phyloP scores from a whole-genome alignment of 30 jellyfish, hydroid and myxozoan genomes.

The Mastigias papua region DNA sequence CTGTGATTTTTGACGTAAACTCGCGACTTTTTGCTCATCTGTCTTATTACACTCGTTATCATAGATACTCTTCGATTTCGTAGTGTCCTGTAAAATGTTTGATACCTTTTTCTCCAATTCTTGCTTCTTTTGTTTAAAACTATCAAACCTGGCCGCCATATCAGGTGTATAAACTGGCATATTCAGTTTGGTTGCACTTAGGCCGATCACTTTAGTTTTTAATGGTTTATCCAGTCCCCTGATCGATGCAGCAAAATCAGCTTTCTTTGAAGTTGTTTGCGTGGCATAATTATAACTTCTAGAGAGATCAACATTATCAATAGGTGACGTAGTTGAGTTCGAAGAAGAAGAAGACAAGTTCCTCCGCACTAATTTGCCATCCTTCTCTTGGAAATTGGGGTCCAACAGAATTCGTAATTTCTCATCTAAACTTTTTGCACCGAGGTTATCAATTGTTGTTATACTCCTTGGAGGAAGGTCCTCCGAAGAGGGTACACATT shows the following conservation, averaged over 20 bases:
- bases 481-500: constrained; percentile 9
- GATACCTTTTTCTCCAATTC: constrained; percentile 89
- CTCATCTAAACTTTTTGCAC: constrained; percentile 81
- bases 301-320: constrained; percentile 7
- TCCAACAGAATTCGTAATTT: constrained; percentile 69
- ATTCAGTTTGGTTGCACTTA: constrained; percentile 52
- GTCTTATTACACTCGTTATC: constrained; percentile 63
- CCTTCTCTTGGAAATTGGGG: constrained; percentile 79
- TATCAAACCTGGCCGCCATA: constrained; percentile 90
- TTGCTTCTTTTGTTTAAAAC: constrained; percentile 82
- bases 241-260: constrained; percentile 75
- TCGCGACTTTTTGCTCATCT: constrained; percentile 79
- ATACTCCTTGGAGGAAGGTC: constrained; percentile 10
- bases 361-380: constrained; percentile 57
- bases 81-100: constrained; percentile 80
- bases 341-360: constrained; percentile 40
- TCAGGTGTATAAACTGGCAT: constrained; percentile 76
- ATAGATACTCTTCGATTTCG: constrained; percentile 61
- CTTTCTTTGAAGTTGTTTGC: constrained; percentile 23
- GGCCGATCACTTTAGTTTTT: constrained; percentile 86
- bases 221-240: constrained; percentile 73
- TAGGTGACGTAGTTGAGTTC: constrained; percentile 35
- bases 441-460: constrained; percentile 58
- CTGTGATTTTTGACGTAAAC: constrained; percentile 66
- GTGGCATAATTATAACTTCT: constrained; percentile 14